Conservation (phyloP, 2,888 invertebrate species). For the Drosophila tanythrix region DNA sequence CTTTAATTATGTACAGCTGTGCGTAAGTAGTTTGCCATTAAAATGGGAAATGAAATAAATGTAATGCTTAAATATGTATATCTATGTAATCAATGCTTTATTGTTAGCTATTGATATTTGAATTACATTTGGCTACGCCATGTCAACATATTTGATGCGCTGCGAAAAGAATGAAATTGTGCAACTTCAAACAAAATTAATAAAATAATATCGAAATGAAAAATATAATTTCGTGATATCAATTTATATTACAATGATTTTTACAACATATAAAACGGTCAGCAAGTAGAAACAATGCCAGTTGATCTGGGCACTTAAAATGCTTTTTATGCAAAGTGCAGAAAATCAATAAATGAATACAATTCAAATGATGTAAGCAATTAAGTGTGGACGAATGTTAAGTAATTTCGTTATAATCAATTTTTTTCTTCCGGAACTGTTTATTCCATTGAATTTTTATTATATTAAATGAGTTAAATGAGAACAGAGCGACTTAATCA, state of each 20-base stretch:
- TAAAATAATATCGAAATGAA: no score
- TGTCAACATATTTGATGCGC: background rate
- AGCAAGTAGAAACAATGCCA: background rate
- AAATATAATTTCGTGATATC: background rate
- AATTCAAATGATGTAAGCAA: conserved; percentile 40
- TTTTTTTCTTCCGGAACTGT: background rate
- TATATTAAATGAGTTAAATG: background rate
- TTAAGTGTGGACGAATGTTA: conserved; percentile 53
- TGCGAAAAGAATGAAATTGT: background rate
- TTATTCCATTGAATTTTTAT: background rate
- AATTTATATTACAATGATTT: background rate
- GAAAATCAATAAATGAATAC: conserved; percentile 6
- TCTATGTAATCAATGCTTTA: conserved; percentile 5
- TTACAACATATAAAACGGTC: background rate
- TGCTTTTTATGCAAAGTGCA: background rate
- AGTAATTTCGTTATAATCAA: conserved; percentile 27
- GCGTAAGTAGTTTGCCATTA: conserved; percentile 10
- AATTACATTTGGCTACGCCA: background rate
- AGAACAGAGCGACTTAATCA: background rate
- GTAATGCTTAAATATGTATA: background rate
- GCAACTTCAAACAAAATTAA: background rate
- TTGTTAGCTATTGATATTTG: conserved; percentile 2
- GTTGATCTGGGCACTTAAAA: background rate
- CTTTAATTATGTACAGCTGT: conserved; percentile 14
- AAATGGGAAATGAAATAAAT: background rate